Evolutionary conservation across 2,113 vertebrate genomes (phyloP).

Genomic region (Hippocampus abdominalis): DNA sequence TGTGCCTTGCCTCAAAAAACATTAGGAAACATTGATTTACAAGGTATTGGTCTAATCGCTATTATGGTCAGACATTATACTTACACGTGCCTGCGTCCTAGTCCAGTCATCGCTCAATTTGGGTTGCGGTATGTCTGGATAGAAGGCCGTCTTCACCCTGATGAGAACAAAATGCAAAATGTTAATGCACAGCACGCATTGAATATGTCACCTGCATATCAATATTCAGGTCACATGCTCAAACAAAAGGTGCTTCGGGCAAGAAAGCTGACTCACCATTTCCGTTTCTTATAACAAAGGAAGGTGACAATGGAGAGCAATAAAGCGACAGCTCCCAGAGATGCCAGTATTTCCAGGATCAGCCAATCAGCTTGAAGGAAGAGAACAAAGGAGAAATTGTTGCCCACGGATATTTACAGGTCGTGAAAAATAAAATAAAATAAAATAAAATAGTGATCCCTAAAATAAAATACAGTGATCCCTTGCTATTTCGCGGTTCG

Average conservation of each 20-base stretch:
- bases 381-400: background rate
- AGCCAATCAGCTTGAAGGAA: constrained; percentile 56
- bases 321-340: constrained; percentile 56
- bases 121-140: constrained; percentile 73
- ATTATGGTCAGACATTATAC: background rate
- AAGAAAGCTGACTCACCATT: constrained; percentile 58
- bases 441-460: too few relatives aligned
- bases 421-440: too few relatives aligned
- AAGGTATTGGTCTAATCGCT: background rate
- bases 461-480: too few relatives aligned
- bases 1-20: background rate
- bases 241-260: background rate
- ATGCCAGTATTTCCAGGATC: constrained; percentile 67
- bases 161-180: constrained; percentile 10
- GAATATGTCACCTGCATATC: background rate
- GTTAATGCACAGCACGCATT: background rate
- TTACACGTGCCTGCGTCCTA: constrained; percentile 48
- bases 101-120: constrained; percentile 66
- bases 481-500: too few relatives aligned
- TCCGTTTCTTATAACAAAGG: constrained; percentile 74
- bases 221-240: background rate
- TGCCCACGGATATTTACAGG: background rate
- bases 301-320: constrained; percentile 57
- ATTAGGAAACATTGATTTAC: background rate
- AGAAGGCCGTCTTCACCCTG: constrained; percentile 72